Percentiles rank a stretch among this genome's conserved stretches.
Conservation (phyloP, 2,113 vertebrate species). For the Dasyornis broadbenti region DNA sequence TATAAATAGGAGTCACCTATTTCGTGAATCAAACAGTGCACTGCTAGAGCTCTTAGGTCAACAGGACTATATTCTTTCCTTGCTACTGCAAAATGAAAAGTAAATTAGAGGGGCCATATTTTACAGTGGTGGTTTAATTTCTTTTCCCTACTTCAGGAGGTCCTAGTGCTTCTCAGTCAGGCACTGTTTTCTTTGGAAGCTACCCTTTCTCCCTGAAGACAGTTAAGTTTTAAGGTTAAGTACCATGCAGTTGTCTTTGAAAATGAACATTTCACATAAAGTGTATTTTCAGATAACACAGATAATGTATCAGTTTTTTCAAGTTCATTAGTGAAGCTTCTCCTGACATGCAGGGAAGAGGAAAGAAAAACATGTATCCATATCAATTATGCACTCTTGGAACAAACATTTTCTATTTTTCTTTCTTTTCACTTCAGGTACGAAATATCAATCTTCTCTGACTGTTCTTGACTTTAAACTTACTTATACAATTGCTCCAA, state of each 20-base stretch:
- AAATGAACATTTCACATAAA: background rate
- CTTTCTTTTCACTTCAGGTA: background rate
- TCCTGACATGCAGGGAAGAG: background rate
- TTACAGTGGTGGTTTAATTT: background rate
- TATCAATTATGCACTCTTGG: background rate
- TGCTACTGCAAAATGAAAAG: background rate
- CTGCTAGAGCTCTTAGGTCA: background rate
- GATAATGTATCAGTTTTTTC: background rate
- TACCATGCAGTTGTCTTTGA: background rate
- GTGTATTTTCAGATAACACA: background rate
- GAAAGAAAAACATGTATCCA: background rate
- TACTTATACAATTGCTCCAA: background rate
- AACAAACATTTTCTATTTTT: background rate
- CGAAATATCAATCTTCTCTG: background rate
- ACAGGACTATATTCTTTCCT: background rate
- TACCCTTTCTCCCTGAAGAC: background rate
- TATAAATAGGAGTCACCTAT: background rate
- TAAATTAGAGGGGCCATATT: background rate
- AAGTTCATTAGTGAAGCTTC: background rate
- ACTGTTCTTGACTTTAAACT: background rate
- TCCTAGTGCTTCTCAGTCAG: background rate
- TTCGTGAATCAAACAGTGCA: background rate
- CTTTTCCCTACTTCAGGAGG: background rate
- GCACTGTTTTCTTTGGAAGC: background rate
- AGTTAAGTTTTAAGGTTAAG: background rate